Evolutionary conservation across 2,113 vertebrate genomes (phyloP).

Genomic region (Myiozetetes cayanensis): DNA sequence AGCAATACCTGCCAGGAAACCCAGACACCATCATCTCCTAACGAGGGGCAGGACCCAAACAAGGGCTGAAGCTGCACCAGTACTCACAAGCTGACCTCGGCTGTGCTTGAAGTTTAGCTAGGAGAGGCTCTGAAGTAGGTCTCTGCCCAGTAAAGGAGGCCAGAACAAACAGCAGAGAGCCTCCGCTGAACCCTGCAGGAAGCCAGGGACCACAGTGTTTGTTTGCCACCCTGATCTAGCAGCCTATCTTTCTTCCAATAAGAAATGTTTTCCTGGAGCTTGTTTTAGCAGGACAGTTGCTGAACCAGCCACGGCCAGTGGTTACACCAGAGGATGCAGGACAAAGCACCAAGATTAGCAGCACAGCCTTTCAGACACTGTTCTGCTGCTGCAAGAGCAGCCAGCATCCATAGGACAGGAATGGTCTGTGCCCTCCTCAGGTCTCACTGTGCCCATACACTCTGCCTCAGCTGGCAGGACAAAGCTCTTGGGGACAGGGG

Average conservation of each 20-base stretch:
- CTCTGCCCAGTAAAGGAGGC: background rate
- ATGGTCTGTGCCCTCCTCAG: background rate
- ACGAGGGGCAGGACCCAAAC: background rate
- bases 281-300: background rate
- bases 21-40: background rate
- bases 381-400: rapidly evolving
- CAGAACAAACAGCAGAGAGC: constrained; percentile 47
- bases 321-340: background rate
- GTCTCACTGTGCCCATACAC: background rate
- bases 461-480: background rate
- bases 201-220: constrained; percentile 52
- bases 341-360: background rate
- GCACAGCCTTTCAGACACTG: background rate
- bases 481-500: background rate
- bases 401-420: background rate
- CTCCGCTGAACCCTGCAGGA: constrained; percentile 51
- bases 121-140: background rate
- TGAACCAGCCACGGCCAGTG: background rate
- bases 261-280: background rate
- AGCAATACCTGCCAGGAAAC: constrained; percentile 3
- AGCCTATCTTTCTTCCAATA: background rate
- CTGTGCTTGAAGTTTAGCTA: constrained; percentile 12
- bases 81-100: background rate
- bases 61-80: background rate
- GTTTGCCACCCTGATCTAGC: constrained; percentile 28